A percentile compares a stretch with the other conserved stretches of the same genome.
Conservation (phyloP, 2,888 invertebrate genomes). For the Carcina quercana region DNA sequence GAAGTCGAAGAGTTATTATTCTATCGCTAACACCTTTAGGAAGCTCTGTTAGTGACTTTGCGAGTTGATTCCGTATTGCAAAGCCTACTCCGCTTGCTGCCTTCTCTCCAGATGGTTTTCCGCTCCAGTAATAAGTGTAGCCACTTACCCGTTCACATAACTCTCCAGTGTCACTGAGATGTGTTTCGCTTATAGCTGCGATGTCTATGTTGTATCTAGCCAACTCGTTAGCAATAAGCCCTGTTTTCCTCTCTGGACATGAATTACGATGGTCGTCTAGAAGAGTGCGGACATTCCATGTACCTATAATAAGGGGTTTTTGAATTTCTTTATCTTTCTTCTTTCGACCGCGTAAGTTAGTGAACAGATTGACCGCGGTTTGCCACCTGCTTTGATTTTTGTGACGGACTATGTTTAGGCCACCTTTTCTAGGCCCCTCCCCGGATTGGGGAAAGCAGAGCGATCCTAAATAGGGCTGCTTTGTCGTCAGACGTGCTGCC, state of each 20-base stretch:
- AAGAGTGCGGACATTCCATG: conserved; percentile 20
- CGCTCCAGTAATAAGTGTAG: conserved; percentile 20
- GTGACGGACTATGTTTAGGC: conserved; percentile 4
- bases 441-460: conserved; percentile 6
- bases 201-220: conserved; percentile 15
- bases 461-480: too few relatives aligned
- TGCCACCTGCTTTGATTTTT: background rate
- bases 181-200: too few relatives aligned
- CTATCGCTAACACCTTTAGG: conserved; percentile 4
- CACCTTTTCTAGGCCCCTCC: conserved; percentile 8
- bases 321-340: background rate
- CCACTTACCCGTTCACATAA: conserved; percentile 13
- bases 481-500: conserved; percentile 9
- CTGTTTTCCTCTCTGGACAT: conserved; percentile 21
- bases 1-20: too few relatives aligned
- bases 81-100: conserved; percentile 17
- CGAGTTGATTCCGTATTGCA: conserved; percentile 12
- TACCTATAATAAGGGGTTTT: background rate
- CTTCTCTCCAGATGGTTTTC: conserved; percentile 7
- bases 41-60: conserved; percentile 6
- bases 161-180: conserved; percentile 21
- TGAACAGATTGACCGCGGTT: background rate
- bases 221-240: conserved; percentile 20
- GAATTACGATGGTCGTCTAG: conserved; percentile 13
- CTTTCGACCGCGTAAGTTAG: background rate